Conservation (phyloP, 2,113 vertebrate species). For the Danionella cerebrum region DNA sequence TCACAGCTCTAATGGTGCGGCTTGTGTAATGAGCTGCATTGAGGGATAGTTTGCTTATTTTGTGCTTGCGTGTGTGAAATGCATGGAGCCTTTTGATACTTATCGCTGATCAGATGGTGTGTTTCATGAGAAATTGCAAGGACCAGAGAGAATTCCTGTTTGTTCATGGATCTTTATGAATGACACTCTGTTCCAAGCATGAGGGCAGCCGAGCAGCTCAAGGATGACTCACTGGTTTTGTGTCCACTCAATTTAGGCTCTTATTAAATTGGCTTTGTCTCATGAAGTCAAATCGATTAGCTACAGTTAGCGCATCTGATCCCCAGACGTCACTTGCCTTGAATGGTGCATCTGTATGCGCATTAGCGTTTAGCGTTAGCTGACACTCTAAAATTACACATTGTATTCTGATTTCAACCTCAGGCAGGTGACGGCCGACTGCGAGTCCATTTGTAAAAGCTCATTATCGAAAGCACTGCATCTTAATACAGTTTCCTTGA, state of each 20-base stretch:
- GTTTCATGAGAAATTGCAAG: slow-evolving; percentile 15
- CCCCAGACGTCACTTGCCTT: slow-evolving; percentile 5
- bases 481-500: neutral
- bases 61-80: slow-evolving; percentile 3
- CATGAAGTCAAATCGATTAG: slow-evolving; percentile 38
- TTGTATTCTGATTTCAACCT: neutral
- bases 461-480: neutral
- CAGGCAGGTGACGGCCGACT: neutral
- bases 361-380: slow-evolving; percentile 12
- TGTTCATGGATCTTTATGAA: slow-evolving; percentile 34
- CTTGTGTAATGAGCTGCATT: slow-evolving; percentile 22
- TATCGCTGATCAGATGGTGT: slow-evolving; percentile 13
- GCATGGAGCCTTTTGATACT: neutral
- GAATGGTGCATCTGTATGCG: slow-evolving; percentile 28
- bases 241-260: slow-evolving; percentile 36
- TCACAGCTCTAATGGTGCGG: slow-evolving; percentile 8
- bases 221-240: slow-evolving; percentile 13
- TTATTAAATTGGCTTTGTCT: slow-evolving; percentile 43
- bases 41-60: slow-evolving; percentile 18
- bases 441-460: neutral
- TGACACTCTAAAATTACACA: neutral
- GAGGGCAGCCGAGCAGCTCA: neutral
- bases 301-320: slow-evolving; percentile 20
- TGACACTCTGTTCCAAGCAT: slow-evolving; percentile 21
- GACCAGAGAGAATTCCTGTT: slow-evolving; percentile 22